These are phyloP conservation scores for Pomatorhinus ruficollis DNA, from an alignment of 2,113 vertebrate species.

Conservation along the genomic window DNA sequence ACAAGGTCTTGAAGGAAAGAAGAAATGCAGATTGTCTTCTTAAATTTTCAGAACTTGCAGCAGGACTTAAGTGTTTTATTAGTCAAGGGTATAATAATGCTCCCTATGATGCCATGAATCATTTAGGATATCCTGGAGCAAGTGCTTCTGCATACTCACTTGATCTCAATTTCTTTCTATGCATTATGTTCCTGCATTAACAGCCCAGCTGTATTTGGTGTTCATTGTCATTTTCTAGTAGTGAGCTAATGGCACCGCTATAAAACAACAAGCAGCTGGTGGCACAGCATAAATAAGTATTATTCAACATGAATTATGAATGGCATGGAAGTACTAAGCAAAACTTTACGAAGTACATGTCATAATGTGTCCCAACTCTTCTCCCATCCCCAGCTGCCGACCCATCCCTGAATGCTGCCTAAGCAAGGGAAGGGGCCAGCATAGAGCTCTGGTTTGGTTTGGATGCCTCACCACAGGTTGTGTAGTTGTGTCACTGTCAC, in stretches of 20 bases:
- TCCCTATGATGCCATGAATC: not conserved
- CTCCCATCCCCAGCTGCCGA: not conserved
- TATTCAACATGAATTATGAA: slow-evolving; percentile 25
- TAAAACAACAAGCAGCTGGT: slow-evolving; percentile 38
- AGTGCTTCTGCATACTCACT: not conserved
- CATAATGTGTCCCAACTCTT: not conserved
- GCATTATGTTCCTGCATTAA: not conserved
- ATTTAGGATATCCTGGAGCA: not conserved
- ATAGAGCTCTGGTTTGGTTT: not conserved
- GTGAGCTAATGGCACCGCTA: not conserved
- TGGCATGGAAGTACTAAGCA: not conserved
- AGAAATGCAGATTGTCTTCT: not conserved
- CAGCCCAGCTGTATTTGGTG: not conserved
- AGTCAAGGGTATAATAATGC: not conserved
- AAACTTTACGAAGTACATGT: not conserved
- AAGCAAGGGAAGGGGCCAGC: not conserved
- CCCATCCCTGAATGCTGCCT: not conserved
- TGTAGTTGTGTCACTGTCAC: fast-evolving
- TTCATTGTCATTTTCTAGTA: not conserved
- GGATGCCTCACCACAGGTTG: not conserved
- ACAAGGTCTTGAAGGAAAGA: not conserved
- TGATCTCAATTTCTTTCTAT: not conserved
- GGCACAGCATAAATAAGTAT: not conserved
- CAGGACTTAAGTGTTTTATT: not conserved
- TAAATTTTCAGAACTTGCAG: not conserved